Percentiles rank a stretch among this genome's conserved stretches.
phyloP scores from a whole-genome alignment of 2,797 vertebrate species.

The Lophotriccus pileatus region DNA sequence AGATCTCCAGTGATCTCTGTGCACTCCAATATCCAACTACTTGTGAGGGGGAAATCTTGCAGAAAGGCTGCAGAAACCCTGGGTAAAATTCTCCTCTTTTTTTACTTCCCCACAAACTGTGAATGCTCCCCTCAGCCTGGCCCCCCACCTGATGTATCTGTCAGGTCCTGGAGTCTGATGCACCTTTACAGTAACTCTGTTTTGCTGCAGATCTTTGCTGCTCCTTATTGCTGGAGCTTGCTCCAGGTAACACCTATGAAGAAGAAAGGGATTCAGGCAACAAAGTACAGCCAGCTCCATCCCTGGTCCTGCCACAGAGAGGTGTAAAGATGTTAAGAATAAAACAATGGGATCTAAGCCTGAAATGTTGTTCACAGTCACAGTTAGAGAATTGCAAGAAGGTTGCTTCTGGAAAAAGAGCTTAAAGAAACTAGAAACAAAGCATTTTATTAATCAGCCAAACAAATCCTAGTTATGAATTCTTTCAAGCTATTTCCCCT shows the following conservation, averaged over 20 bases:
- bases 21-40: neutral
- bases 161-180: neutral
- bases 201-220: neutral
- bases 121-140: neutral
- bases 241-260: neutral
- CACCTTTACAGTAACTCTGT: neutral
- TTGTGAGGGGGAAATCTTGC: neutral
- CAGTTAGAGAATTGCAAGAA: neutral
- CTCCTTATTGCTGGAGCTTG: neutral
- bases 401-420: neutral
- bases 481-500: neutral
- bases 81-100: neutral
- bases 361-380: neutral
- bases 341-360: neutral
- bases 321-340: neutral
- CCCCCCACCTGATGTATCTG: neutral
- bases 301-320: neutral
- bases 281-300: neutral
- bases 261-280: neutral
- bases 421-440: neutral
- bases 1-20: neutral
- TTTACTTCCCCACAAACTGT: accelerated
- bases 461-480: neutral
- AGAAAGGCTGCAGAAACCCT: neutral
- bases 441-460: neutral